A percentile compares a stretch with the other conserved stretches of the same genome.
phyloP scores from a whole-genome alignment of 2,888 invertebrate genomes.

The Caenorhabditis angaria region DNA sequence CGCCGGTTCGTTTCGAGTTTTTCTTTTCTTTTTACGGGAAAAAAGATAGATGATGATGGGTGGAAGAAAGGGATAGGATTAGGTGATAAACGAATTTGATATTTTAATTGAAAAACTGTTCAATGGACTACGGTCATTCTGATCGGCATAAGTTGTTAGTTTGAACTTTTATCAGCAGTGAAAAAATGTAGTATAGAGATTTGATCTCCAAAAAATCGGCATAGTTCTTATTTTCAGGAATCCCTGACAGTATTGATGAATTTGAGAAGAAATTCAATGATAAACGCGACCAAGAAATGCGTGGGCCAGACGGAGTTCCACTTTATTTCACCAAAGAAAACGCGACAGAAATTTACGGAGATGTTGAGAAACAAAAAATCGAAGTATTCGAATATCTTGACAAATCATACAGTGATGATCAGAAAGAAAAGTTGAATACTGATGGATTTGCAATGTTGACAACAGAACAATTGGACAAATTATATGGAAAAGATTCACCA shows the following conservation, averaged over 20 bases:
- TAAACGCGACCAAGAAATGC: conserved; percentile 41
- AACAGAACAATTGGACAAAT: conserved; percentile 57
- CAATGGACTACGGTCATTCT: not conserved
- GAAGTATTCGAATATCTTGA: conserved; percentile 65
- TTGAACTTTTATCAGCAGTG: too few species aligned
- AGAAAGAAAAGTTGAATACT: conserved; percentile 60
- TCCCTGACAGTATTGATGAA: conserved; percentile 42
- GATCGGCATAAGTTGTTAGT: too few species aligned
- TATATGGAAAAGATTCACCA: conserved; percentile 66
- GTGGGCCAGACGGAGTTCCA: conserved; percentile 45
- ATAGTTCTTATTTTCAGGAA: conserved; percentile 35
- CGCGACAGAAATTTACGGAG: conserved; percentile 50
- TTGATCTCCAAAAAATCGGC: not conserved
- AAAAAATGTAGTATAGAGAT: too few species aligned
- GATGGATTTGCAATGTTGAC: conserved; percentile 62
- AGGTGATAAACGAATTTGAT: conserved; percentile 1
- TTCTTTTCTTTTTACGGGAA: not conserved
- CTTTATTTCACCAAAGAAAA: conserved; percentile 54
- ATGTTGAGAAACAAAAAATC: conserved; percentile 60
- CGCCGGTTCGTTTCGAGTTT: conserved; percentile 48
- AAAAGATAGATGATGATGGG: not conserved
- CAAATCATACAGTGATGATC: conserved; percentile 60
- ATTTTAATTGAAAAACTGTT: not conserved
- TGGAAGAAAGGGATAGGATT: not conserved
- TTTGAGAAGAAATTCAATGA: conserved; percentile 31